These are phyloP conservation scores for Jaculus jaculus DNA, from an alignment of 2,113 vertebrate genomes.

Conservation along the genomic window DNA sequence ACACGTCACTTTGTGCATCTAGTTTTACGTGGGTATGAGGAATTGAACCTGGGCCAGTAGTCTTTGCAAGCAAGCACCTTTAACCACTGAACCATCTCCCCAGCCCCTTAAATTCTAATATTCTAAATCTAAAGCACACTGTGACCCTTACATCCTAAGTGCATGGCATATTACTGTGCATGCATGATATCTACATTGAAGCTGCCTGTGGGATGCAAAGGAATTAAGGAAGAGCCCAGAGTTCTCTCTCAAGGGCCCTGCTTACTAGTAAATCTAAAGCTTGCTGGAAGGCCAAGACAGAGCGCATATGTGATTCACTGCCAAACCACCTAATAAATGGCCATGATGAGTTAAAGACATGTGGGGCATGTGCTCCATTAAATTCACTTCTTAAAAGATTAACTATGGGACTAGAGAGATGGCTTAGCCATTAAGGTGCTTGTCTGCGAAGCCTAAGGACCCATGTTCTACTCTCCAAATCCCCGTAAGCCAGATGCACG, in stretches of 20 bases:
- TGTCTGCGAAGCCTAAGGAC: too few relatives aligned
- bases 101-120: conserved; percentile 6
- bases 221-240: neutral
- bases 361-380: neutral
- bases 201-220: neutral
- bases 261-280: neutral
- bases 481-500: too few relatives aligned
- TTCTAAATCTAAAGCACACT: conserved; percentile 2
- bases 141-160: conserved; percentile 3
- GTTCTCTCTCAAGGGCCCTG: neutral
- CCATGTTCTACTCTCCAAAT: too few relatives aligned
- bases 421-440: too few relatives aligned
- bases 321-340: neutral
- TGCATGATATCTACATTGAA: neutral
- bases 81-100: too few relatives aligned
- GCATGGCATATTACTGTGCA: neutral
- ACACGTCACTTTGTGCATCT: too few relatives aligned
- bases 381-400: conserved; percentile 28
- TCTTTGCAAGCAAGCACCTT: too few relatives aligned
- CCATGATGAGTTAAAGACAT: neutral
- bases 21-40: too few relatives aligned
- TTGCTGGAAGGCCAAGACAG: neutral
- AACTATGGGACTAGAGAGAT: neutral
- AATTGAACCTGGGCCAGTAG: too few relatives aligned
- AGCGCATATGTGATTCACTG: neutral